Conservation (phyloP, 2,113 vertebrate species). For the Myrmophylax atrothorax region DNA sequence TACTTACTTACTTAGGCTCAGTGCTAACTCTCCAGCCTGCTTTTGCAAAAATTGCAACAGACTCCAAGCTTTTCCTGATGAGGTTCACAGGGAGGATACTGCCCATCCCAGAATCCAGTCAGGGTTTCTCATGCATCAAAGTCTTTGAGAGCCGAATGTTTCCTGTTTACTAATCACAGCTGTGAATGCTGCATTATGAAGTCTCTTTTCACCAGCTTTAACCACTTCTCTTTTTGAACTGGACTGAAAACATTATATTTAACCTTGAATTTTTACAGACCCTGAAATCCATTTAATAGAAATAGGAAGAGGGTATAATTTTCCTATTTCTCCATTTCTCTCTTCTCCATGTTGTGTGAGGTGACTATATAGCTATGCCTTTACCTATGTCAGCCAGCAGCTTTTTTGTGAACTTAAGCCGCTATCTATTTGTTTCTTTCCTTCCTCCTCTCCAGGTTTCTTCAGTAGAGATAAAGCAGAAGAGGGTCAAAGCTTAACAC, state of each 20-base stretch:
- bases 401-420: background rate
- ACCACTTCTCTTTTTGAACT: background rate
- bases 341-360: background rate
- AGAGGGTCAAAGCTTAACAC: background rate
- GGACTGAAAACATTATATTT: background rate
- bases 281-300: background rate
- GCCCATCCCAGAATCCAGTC: background rate
- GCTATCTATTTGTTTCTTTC: background rate
- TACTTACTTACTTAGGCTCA: background rate
- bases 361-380: background rate
- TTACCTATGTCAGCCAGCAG: background rate
- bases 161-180: background rate
- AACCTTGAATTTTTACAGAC: background rate
- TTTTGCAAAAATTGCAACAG: background rate
- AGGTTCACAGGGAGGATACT: background rate
- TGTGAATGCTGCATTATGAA: background rate
- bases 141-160: background rate
- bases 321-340: background rate
- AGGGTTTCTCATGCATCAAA: background rate
- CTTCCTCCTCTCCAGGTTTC: background rate
- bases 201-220: background rate
- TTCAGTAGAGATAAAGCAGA: background rate
- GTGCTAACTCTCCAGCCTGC: background rate
- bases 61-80: background rate
- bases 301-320: background rate